Conservation (phyloP, 2,797 vertebrate genomes). For the Hafferia zeledoni region DNA sequence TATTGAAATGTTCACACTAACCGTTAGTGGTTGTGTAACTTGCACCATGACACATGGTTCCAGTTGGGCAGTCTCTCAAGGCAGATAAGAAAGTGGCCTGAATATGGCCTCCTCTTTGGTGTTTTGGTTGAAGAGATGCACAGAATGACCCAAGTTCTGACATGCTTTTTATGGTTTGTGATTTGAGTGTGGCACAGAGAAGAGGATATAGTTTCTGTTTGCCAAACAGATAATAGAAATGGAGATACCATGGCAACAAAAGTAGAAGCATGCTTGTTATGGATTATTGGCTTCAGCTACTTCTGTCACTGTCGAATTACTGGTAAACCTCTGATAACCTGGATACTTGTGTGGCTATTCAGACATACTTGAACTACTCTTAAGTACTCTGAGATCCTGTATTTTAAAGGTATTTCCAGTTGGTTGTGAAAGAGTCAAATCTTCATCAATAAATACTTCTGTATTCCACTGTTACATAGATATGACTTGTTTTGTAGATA, state of each 20-base stretch:
- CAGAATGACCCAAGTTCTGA: neutral
- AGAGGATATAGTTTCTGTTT: neutral
- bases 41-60: neutral
- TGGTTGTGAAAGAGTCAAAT: neutral
- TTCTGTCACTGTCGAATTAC: neutral
- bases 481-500: neutral
- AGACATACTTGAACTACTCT: neutral
- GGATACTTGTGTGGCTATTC: neutral
- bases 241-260: neutral
- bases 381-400: neutral
- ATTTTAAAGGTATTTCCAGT: neutral
- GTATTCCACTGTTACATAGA: neutral
- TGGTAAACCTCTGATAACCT: neutral
- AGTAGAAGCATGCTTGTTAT: neutral
- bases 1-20: neutral
- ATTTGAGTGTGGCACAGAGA: neutral
- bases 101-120: neutral
- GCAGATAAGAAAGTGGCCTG: neutral
- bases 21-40: neutral
- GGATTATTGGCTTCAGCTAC: neutral
- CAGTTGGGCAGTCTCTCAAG: neutral
- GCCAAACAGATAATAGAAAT: neutral
- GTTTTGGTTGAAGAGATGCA: neutral
- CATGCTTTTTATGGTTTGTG: neutral
- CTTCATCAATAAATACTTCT: neutral